Evolutionary conservation across 2,888 invertebrate species (phyloP).

Genomic region (Tipula lateralis): DNA sequence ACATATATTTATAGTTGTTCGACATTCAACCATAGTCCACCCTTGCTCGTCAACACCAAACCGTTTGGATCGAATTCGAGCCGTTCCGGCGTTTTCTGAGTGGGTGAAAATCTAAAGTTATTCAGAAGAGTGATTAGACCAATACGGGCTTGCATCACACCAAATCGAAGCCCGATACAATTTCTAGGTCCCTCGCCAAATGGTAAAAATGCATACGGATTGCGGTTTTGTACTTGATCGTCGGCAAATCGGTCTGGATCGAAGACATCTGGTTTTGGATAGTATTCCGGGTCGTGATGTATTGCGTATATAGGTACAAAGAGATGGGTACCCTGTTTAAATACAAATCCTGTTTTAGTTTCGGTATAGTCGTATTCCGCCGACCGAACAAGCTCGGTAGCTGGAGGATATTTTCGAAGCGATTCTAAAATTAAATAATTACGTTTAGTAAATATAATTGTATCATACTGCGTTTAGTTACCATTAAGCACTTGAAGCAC

Average conservation of each 20-base stretch:
- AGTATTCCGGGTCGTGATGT: too few species aligned
- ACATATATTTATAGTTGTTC: constrained; percentile 33
- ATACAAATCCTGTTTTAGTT: constrained; percentile 37
- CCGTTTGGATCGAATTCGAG: constrained; percentile 31
- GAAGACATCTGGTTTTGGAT: constrained; percentile 43
- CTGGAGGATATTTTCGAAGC: constrained; percentile 34
- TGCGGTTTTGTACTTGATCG: constrained; percentile 37
- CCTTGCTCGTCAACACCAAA: constrained; percentile 31
- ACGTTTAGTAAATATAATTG: too few species aligned
- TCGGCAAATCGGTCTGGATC: constrained; percentile 44
- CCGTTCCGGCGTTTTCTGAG: constrained; percentile 28
- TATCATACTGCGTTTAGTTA: constrained; percentile 34
- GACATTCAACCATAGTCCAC: constrained; percentile 34
- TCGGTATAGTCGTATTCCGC: constrained; percentile 34
- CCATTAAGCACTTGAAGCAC: constrained; percentile 47
- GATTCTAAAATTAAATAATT: constrained; percentile 33
- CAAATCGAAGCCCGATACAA: constrained; percentile 35
- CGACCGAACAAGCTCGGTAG: constrained; percentile 32
- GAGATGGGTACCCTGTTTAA: constrained; percentile 39
- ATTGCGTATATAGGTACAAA: constrained; percentile 40
- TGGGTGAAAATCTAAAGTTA: constrained; percentile 32
- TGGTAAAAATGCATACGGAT: constrained; percentile 40
- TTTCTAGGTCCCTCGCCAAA: constrained; percentile 43
- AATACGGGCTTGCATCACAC: constrained; percentile 34
- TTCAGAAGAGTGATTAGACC: constrained; percentile 32